A percentile compares a stretch with the other conserved stretches of the same genome.
Evolutionary conservation across 1,140 invertebrate species (phyloP).

Genomic region (Melanaphis sacchari): DNA sequence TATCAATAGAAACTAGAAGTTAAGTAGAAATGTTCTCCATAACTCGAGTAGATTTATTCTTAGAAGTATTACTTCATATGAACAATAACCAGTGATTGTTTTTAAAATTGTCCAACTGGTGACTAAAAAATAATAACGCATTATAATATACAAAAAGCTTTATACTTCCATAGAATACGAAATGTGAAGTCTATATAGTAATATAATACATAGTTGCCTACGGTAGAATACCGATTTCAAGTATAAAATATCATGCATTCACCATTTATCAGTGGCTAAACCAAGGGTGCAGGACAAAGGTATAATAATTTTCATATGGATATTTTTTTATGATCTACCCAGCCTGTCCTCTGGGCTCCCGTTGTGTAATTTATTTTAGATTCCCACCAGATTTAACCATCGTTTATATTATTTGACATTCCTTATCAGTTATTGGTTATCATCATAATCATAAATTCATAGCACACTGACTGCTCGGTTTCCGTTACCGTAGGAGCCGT

Average conservation of each 20-base stretch:
- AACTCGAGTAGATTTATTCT: background rate
- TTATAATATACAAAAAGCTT: background rate
- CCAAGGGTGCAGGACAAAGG: background rate
- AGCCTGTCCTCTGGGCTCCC: background rate
- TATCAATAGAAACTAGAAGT: too few species aligned
- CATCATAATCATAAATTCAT: background rate
- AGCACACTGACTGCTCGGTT: background rate
- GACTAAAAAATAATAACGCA: background rate
- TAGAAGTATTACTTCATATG: background rate
- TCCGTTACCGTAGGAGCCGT: background rate
- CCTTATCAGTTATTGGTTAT: background rate
- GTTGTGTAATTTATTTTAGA: background rate
- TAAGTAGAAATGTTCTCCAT: too few species aligned
- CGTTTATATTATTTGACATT: background rate
- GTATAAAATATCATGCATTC: background rate
- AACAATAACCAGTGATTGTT: background rate
- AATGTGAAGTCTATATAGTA: background rate
- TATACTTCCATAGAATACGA: background rate
- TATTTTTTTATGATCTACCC: background rate
- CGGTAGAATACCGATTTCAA: background rate
- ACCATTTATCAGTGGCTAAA: background rate
- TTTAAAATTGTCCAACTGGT: background rate
- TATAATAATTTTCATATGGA: background rate
- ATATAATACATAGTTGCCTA: background rate
- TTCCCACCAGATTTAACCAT: background rate